Conservation (phyloP, 2,113 vertebrate species). For the Corythaixoides concolor region DNA sequence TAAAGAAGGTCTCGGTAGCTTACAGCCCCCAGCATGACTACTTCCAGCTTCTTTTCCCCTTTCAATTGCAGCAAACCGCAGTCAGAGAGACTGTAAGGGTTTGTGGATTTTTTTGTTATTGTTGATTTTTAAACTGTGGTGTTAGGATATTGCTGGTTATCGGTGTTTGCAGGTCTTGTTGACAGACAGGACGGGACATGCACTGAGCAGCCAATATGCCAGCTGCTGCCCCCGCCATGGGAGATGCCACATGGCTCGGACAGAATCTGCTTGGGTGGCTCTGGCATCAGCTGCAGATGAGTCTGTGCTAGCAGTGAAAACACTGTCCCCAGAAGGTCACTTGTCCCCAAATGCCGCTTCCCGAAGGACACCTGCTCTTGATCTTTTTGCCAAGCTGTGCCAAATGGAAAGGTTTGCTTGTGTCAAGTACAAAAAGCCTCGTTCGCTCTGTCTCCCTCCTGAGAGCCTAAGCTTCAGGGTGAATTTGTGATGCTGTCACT, state of each 20-base stretch:
- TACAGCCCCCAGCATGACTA: not conserved
- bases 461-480: not conserved
- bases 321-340: not conserved
- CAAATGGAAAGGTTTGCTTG: not conserved
- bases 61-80: not conserved
- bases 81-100: not conserved
- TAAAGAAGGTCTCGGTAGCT: not conserved
- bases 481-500: not conserved
- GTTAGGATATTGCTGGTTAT: not conserved
- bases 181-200: not conserved
- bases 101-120: not conserved
- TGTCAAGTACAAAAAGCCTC: not conserved
- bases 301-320: not conserved
- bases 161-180: rapidly evolving
- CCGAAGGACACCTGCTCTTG: not conserved
- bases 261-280: not conserved
- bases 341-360: not conserved
- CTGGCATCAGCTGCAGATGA: not conserved
- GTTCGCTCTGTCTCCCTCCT: not conserved
- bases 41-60: not conserved
- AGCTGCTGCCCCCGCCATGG: not conserved
- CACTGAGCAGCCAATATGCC: not conserved
- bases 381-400: not conserved
- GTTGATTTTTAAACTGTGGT: not conserved
- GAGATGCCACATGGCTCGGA: not conserved